A percentile compares a stretch with the other conserved stretches of the same genome.
Conservation (phyloP, 2,888 invertebrate genomes). For the Phragmatobia fuliginosa region DNA sequence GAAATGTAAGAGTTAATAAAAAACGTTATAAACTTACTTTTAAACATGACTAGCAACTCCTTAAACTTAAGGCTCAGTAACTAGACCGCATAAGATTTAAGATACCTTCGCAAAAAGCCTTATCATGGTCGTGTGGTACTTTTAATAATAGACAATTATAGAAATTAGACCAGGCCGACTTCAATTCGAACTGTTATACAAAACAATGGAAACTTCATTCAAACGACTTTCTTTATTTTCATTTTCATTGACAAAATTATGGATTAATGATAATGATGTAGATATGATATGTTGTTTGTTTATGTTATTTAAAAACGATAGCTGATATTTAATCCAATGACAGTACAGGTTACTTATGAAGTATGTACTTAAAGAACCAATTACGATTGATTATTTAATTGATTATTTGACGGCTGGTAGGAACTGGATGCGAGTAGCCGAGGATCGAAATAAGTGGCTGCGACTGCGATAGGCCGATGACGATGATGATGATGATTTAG, state of each 20-base stretch:
- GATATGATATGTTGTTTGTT: background rate
- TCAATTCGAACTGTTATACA: slow-evolving; percentile 9
- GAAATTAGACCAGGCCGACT: slow-evolving; percentile 17
- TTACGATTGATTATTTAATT: no score
- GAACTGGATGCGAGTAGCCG: no score
- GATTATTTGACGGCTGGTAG: no score
- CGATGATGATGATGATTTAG: no score
- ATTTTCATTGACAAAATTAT: slow-evolving; percentile 32
- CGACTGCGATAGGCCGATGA: no score
- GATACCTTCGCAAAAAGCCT: slow-evolving; percentile 15
- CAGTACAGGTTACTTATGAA: background rate
- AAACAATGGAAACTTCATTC: slow-evolving; percentile 27
- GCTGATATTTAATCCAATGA: background rate
- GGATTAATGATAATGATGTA: background rate
- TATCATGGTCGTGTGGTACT: slow-evolving; percentile 33
- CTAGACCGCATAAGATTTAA: slow-evolving; percentile 31
- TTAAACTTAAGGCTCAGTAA: slow-evolving; percentile 20
- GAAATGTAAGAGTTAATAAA: background rate
- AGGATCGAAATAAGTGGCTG: no score
- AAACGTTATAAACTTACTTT: background rate
- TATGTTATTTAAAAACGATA: background rate
- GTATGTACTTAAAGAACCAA: background rate
- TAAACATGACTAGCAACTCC: slow-evolving; percentile 8
- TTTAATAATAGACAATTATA: slow-evolving; percentile 19
- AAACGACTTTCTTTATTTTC: slow-evolving; percentile 6